phyloP scores from a whole-genome alignment of 2,888 invertebrate species.

The Lepidocyrtoides sp. region DNA sequence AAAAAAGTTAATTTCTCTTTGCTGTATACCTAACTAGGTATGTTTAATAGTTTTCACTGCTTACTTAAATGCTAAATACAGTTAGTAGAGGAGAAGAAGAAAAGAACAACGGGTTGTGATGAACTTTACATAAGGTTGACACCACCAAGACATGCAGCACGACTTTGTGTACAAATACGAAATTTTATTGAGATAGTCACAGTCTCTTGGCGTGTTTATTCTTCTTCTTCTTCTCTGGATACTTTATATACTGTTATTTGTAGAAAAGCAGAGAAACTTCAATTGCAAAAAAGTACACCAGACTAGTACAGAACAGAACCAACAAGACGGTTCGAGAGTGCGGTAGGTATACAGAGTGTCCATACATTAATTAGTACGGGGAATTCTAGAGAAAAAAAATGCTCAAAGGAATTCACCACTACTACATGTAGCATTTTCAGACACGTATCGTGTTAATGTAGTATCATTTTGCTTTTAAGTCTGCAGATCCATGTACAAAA shows the following conservation, averaged over 20 bases:
- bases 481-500: no score
- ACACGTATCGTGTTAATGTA: no score
- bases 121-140: constrained; percentile 3
- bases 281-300: not conserved
- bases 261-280: not conserved
- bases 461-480: no score
- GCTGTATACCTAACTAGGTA: not conserved
- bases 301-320: not conserved
- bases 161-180: no score
- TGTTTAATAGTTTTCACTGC: not conserved
- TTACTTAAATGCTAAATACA: not conserved
- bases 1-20: constrained; percentile 57
- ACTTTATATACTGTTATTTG: no score
- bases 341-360: not conserved
- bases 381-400: not conserved
- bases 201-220: no score
- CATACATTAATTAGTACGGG: not conserved
- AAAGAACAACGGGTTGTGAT: not conserved
- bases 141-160: not conserved
- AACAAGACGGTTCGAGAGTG: not conserved
- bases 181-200: no score
- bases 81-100: not conserved
- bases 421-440: no score
- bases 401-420: no score
- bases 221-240: no score